Evolutionary conservation across 2,113 vertebrate genomes (phyloP).

Genomic region (Meleagris gallopavo): DNA sequence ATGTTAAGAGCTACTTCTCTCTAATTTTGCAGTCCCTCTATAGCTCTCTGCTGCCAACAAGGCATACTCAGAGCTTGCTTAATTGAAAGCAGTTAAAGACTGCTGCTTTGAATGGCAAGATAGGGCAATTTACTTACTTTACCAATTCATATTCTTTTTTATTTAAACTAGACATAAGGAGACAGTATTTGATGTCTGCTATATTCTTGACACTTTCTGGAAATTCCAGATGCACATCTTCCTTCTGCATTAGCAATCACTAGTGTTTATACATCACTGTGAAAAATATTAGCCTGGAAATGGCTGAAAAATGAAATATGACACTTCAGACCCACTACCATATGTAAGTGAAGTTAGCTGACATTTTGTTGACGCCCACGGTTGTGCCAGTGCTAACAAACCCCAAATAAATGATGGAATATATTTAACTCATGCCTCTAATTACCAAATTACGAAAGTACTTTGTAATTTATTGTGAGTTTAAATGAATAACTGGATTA

Average conservation of each 20-base stretch:
- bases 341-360: background rate
- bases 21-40: background rate
- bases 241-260: constrained; percentile 54
- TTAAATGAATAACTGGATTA: background rate
- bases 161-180: background rate
- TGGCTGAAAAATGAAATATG: constrained; percentile 24
- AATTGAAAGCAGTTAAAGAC: background rate
- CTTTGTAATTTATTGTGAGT: background rate
- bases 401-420: background rate
- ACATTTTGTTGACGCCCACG: background rate
- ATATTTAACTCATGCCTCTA: background rate
- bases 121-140: background rate
- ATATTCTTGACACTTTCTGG: background rate
- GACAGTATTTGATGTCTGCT: background rate
- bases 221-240: constrained; percentile 22
- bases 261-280: constrained; percentile 51
- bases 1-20: background rate
- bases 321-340: background rate
- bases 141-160: background rate
- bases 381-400: background rate
- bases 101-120: background rate
- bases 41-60: background rate
- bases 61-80: background rate
- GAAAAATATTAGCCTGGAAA: constrained; percentile 48
- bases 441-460: background rate